Conservation (phyloP, 2,888 invertebrate genomes). For the Esperia sulphurella region DNA sequence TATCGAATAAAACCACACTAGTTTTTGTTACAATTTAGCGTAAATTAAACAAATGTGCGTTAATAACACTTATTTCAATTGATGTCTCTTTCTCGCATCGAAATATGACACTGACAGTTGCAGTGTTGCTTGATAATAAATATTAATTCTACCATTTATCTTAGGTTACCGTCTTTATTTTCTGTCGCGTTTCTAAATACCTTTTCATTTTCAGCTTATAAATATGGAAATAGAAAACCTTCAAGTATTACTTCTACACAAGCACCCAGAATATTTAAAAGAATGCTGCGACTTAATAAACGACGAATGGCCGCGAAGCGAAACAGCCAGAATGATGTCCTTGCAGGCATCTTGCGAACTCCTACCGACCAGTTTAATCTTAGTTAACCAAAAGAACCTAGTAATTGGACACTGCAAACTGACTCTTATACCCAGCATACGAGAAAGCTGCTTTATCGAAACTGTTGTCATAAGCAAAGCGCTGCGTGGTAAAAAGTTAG, state of each 20-base stretch:
- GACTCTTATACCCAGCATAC: constrained; percentile 84
- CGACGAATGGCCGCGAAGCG: constrained; percentile 92
- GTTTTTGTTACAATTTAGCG: constrained; percentile 9
- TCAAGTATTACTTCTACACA: constrained; percentile 84
- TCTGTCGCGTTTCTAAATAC: not conserved
- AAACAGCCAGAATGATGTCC: constrained; percentile 87
- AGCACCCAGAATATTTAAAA: constrained; percentile 83
- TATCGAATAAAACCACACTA: constrained; percentile 1
- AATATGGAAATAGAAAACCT: constrained; percentile 50
- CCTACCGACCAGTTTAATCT: constrained; percentile 85
- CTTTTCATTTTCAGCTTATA: constrained; percentile 1
- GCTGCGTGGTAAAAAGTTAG: constrained; percentile 87
- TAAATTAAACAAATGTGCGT: constrained; percentile 5
- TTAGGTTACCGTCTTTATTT: not conserved
- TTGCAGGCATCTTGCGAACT: constrained; percentile 85
- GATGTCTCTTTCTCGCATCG: not conserved
- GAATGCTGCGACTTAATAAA: constrained; percentile 88
- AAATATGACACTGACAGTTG: constrained; percentile 3
- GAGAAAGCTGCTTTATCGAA: constrained; percentile 87
- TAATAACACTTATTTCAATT: not conserved
- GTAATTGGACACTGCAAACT: constrained; percentile 91
- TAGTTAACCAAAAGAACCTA: constrained; percentile 75
- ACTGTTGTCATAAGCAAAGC: constrained; percentile 87
- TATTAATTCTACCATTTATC: constrained; percentile 8
- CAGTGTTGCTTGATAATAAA: constrained; percentile 7